Base-by-base conservation (phyloP, 2,797 vertebrate species). In the Poeciliopsis gracilis region DNA sequence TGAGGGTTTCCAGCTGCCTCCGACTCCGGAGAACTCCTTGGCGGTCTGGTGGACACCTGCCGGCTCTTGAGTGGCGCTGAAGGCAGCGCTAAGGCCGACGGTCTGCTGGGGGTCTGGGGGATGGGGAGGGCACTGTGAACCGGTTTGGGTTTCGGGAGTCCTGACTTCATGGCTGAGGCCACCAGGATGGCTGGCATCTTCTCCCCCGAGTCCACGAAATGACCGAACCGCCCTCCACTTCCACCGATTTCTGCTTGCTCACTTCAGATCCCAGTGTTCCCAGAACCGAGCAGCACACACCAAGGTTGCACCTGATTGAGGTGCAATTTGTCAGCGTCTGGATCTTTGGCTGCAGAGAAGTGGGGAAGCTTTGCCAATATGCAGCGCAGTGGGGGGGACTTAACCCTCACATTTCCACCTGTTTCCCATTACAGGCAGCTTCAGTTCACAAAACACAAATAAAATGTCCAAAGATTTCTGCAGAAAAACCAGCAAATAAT, bases 151-250 rank as follows among this genome's bases (percentile, higher is more conserved):
- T 98, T 99, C 80, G 98, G 97, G 89, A 99, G 97, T 96, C 98
- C 98, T 9, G 98, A 99, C 94, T 99, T 99, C 97, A 99, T 99
- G 93, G 97, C 98, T 91, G 97, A 97, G 92, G 96, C 96, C 90
- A 98, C 96, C 92, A 98, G 96, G 94, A 99, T 97, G 94, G 97
- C 96, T 95, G 98, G 97, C 98, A 99, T 99, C 94, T 98, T 99
- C 96, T 86, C 81, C 83, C 81, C 83, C 87, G 61, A 85, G 10
- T 73, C 73, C 41, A 41, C 77, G 74, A 25, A 69, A 57, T 49
- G 78, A 85, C 74, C 36, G 6, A 47, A 30, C 11, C 74, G 5
- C 74, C 2, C 79, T 80, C 80, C 20, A 77, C 36, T 2, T 82
- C 80, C 18, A 59, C 36, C 51, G 38, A 57, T 83, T 55, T 45